Evolutionary conservation across 2,888 invertebrate genomes (phyloP).

Genomic region (Pollenia griseotomentosa): DNA sequence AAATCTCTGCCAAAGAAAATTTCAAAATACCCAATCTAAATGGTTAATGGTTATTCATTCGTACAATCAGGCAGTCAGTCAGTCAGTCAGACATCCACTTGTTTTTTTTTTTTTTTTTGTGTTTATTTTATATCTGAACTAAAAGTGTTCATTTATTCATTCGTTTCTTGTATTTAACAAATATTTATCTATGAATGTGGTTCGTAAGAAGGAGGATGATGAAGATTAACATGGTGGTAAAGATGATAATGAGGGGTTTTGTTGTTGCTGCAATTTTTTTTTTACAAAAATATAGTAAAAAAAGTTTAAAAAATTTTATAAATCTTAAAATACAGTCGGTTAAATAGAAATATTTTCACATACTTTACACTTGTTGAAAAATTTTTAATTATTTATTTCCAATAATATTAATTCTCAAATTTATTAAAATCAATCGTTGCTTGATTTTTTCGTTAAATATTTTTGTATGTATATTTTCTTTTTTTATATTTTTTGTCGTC

Average conservation of each 20-base stretch:
- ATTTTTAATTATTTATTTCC: neutral
- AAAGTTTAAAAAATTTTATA: neutral
- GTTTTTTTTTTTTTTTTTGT: too few species aligned
- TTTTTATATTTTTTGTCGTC: conserved; percentile 38
- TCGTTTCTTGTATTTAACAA: conserved; percentile 34
- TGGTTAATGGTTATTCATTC: conserved; percentile 53
- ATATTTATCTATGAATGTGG: neutral
- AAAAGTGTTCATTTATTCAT: conserved; percentile 4
- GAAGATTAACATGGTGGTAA: neutral
- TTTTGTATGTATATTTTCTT: conserved; percentile 3
- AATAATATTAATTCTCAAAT: conserved; percentile 5
- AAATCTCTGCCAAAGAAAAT: conserved; percentile 29
- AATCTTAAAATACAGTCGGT: neutral
- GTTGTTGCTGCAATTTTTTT: neutral
- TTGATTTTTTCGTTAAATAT: conserved; percentile 35
- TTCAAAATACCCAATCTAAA: neutral
- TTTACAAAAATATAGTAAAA: neutral
- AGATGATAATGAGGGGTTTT: neutral
- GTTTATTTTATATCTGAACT: too few species aligned
- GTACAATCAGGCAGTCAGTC: conserved; percentile 17
- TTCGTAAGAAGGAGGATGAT: neutral
- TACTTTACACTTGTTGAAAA: conserved; percentile 32
- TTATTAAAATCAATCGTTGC: conserved; percentile 17
- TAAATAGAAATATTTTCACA: conserved; percentile 16
- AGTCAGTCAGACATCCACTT: neutral